A percentile compares a stretch with the other conserved stretches of the same genome.
phyloP scores from a whole-genome alignment of 2,888 invertebrate genomes.

The Sphaerophoria taeniata region DNA sequence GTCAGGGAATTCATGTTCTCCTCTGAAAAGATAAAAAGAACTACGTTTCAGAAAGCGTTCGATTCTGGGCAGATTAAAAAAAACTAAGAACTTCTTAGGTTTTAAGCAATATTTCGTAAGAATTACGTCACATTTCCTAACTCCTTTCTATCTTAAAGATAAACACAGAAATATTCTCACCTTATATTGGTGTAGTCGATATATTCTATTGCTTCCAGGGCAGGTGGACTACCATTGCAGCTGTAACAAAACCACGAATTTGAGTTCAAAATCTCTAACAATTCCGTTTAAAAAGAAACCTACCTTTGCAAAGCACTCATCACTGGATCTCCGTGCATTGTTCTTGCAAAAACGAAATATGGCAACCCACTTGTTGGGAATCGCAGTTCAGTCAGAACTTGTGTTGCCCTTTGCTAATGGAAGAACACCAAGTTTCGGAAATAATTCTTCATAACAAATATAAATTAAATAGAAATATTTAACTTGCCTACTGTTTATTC shows the following conservation, averaged over 20 bases:
- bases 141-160: not conserved
- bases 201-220: not conserved
- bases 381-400: not conserved
- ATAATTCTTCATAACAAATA: not conserved
- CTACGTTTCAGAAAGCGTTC: too few species aligned
- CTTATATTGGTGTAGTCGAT: too few species aligned
- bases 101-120: not conserved
- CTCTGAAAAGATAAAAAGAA: slow-evolving; percentile 18
- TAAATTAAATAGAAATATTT: too few species aligned
- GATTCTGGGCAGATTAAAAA: not conserved
- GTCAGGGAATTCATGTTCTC: not conserved
- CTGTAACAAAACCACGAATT: not conserved
- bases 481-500: not conserved
- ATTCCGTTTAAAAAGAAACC: not conserved
- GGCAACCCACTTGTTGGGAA: slow-evolving; percentile 31
- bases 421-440: not conserved
- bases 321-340: slow-evolving; percentile 24
- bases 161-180: not conserved
- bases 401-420: not conserved
- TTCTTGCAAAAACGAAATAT: not conserved
- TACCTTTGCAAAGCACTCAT: slow-evolving; percentile 15
- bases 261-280: not conserved
- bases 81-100: not conserved
- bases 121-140: slow-evolving; percentile 24
- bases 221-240: not conserved